phyloP scores from a whole-genome alignment of 2,797 vertebrate species.

The Rachycentron canadum region DNA sequence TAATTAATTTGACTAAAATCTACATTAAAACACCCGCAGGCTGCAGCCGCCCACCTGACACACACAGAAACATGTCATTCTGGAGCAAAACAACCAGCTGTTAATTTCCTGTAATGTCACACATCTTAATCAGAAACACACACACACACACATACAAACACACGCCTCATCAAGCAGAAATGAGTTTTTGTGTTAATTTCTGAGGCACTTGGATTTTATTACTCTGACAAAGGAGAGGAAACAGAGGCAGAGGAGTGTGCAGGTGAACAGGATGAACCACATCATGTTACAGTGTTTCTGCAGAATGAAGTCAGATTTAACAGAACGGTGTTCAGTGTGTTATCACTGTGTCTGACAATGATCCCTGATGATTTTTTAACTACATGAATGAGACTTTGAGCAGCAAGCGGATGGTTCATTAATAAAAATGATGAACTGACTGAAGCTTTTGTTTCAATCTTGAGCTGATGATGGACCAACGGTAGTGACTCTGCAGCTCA shows the following conservation, averaged over 20 bases:
- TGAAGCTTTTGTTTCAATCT: too few species aligned
- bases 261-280: neutral
- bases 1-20: slow-evolving; percentile 62
- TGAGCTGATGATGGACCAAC: too few species aligned
- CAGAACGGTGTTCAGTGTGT: too few species aligned
- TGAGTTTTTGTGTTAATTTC: neutral
- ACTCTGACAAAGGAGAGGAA: neutral
- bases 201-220: neutral
- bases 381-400: too few species aligned
- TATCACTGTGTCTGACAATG: too few species aligned
- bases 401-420: too few species aligned
- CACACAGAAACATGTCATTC: neutral
- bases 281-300: too few species aligned
- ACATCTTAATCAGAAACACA: neutral
- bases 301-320: too few species aligned
- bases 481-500: too few species aligned
- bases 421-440: too few species aligned
- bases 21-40: slow-evolving; percentile 18
- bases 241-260: neutral
- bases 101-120: neutral
- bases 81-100: slow-evolving; percentile 13
- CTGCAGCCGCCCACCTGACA: slow-evolving; percentile 21
- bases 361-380: too few species aligned
- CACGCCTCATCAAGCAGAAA: neutral
- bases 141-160: neutral